A percentile compares a stretch with the other conserved stretches of the same genome.
Evolutionary conservation across 1,140 invertebrate species (phyloP).

Genomic region (Apis laboriosa): DNA sequence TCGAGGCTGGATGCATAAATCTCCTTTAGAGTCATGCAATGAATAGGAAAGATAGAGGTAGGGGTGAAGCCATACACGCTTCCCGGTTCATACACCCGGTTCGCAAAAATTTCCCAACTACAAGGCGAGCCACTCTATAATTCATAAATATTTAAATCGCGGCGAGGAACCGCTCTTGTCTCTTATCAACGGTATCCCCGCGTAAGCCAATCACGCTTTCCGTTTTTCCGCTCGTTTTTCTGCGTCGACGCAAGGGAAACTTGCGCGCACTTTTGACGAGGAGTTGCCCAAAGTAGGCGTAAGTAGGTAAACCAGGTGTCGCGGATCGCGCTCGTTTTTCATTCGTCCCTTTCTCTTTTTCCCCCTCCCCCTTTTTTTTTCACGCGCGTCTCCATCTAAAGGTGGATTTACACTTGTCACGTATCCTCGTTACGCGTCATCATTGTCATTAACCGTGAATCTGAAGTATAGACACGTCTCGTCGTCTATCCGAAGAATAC

Average conservation of each 20-base stretch:
- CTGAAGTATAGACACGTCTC: no score
- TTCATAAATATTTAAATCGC: constrained; percentile 62
- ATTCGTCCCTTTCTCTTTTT: neutral
- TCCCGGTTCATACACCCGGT: constrained; percentile 53
- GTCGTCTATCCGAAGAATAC: no score
- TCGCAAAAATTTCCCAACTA: constrained; percentile 48
- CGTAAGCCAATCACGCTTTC: constrained; percentile 1
- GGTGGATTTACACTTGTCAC: no score
- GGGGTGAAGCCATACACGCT: constrained; percentile 37
- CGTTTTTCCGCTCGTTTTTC: neutral
- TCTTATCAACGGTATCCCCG: constrained; percentile 50
- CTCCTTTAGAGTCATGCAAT: constrained; percentile 48
- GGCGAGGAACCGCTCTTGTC: constrained; percentile 33
- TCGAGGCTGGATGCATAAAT: constrained; percentile 57
- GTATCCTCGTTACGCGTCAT: no score
- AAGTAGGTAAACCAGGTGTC: constrained; percentile 74
- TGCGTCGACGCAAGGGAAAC: no score
- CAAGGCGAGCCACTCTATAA: constrained; percentile 49
- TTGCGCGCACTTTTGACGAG: no score
- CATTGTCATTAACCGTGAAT: no score
- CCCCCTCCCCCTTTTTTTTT: neutral
- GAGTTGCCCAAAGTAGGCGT: constrained; percentile 71
- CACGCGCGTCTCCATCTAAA: no score
- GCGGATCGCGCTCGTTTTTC: constrained; percentile 62
- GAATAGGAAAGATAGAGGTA: constrained; percentile 47